phyloP scores from a whole-genome alignment of 2,113 vertebrate genomes.

The Myotis davidii region DNA sequence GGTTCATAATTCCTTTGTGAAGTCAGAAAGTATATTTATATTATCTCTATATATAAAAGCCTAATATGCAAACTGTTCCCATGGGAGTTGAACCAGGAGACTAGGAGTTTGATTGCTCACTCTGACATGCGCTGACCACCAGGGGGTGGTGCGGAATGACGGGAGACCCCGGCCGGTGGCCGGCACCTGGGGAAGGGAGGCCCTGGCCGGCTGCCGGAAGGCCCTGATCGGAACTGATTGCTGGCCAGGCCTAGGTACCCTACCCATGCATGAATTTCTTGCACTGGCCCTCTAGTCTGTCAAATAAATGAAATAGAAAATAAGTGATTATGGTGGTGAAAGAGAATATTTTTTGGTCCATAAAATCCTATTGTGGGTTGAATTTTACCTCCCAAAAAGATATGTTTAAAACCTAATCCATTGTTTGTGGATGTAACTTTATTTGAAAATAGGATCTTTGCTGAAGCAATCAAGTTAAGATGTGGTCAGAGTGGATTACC shows the following conservation, averaged over 20 bases:
- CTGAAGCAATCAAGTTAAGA: neutral
- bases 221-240: too few species aligned
- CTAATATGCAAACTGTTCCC: too few species aligned
- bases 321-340: neutral
- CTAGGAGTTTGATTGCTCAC: accelerated
- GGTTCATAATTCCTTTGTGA: neutral
- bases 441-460: neutral
- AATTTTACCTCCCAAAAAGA: neutral
- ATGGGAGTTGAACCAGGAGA: too few species aligned
- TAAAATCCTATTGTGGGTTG: neutral
- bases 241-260: too few species aligned
- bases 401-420: neutral
- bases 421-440: neutral
- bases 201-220: too few species aligned
- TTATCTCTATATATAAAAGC: neutral
- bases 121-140: too few species aligned
- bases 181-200: too few species aligned
- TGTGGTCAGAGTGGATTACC: neutral
- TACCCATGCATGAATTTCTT: too few species aligned
- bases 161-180: too few species aligned
- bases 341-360: neutral
- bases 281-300: neutral
- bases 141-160: too few species aligned
- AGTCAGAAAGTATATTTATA: neutral
- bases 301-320: neutral